These are phyloP conservation scores for Oxyteleia sp. DNA, from an alignment of 2,888 invertebrate species.

Conservation along the genomic window DNA sequence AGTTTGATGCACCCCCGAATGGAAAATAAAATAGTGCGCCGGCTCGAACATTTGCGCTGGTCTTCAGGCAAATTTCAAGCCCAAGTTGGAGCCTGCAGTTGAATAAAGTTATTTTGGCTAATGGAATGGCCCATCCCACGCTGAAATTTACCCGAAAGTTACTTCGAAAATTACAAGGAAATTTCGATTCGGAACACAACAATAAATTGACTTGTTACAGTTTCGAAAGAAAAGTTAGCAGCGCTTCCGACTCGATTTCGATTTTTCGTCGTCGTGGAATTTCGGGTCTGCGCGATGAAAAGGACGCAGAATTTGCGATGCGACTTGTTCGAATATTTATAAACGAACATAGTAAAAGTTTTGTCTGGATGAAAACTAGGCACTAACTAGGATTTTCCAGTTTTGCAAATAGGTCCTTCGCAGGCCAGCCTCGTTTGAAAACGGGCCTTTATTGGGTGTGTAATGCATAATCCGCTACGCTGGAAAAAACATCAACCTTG, in stretches of 20 bases:
- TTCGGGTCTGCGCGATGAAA: too few relatives aligned
- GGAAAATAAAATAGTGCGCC: slow-evolving; percentile 52
- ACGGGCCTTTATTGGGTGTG: too few relatives aligned
- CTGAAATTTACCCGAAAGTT: slow-evolving; percentile 76
- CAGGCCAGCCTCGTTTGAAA: too few relatives aligned
- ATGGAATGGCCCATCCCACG: slow-evolving; percentile 22
- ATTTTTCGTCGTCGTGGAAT: too few relatives aligned
- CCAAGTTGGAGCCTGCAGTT: slow-evolving; percentile 26
- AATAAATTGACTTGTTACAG: slow-evolving; percentile 65
- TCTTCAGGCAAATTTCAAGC: slow-evolving; percentile 50
- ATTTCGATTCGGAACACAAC: slow-evolving; percentile 70
- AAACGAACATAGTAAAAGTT: too few relatives aligned
- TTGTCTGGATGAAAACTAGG: too few relatives aligned
- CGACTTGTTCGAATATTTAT: too few relatives aligned
- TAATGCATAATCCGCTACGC: too few relatives aligned
- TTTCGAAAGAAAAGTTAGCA: slow-evolving; percentile 24
- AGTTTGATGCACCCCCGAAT: slow-evolving; percentile 60
- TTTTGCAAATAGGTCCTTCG: too few relatives aligned
- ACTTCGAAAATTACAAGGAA: slow-evolving; percentile 77
- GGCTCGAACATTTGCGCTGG: slow-evolving; percentile 36
- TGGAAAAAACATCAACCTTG: too few relatives aligned
- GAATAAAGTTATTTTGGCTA: slow-evolving; percentile 43
- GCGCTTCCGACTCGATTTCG: not conserved
- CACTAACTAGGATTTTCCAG: too few relatives aligned
- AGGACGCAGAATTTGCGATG: too few relatives aligned